These are phyloP conservation scores for Aquatica leii DNA, from an alignment of 2,888 invertebrate genomes.

Conservation along the genomic window DNA sequence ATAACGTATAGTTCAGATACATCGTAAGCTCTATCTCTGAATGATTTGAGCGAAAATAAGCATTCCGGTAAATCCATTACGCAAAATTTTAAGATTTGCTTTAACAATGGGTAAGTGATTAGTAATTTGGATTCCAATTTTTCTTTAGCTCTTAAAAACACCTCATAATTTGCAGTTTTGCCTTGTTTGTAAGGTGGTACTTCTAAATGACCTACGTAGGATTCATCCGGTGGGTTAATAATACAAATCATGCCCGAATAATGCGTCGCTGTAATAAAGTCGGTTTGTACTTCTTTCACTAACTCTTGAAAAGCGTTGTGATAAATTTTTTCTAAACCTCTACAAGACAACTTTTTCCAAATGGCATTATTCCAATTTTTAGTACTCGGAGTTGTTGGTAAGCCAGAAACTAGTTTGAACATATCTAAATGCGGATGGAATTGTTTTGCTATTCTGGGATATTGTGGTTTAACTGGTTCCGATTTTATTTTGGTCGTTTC, in stretches of 20 bases:
- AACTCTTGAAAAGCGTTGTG: constrained; percentile 64
- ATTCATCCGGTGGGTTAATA: constrained; percentile 67
- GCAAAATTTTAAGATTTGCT: constrained; percentile 66
- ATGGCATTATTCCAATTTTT: constrained; percentile 70
- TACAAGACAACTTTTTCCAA: constrained; percentile 65
- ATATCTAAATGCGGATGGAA: constrained; percentile 60
- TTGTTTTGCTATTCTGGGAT: constrained; percentile 50
- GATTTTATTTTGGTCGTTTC: background rate
- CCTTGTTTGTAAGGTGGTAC: constrained; percentile 67
- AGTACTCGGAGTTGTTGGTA: constrained; percentile 70
- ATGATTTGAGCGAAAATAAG: constrained; percentile 63
- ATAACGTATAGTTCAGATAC: constrained; percentile 45
- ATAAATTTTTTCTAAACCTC: constrained; percentile 65
- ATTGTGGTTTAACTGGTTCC: constrained; percentile 48
- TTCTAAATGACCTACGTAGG: constrained; percentile 63
- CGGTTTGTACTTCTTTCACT: constrained; percentile 65
- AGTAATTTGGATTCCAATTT: constrained; percentile 67
- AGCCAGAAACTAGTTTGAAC: constrained; percentile 65
- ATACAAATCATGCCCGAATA: constrained; percentile 71
- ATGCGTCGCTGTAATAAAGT: constrained; percentile 70
- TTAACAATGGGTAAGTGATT: constrained; percentile 70
- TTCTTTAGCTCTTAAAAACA: constrained; percentile 66
- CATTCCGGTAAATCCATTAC: constrained; percentile 63
- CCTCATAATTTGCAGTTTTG: constrained; percentile 67
- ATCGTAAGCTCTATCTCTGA: constrained; percentile 43